phyloP scores from a whole-genome alignment of 2,113 vertebrate genomes.

The Cranoglanis bouderius region DNA sequence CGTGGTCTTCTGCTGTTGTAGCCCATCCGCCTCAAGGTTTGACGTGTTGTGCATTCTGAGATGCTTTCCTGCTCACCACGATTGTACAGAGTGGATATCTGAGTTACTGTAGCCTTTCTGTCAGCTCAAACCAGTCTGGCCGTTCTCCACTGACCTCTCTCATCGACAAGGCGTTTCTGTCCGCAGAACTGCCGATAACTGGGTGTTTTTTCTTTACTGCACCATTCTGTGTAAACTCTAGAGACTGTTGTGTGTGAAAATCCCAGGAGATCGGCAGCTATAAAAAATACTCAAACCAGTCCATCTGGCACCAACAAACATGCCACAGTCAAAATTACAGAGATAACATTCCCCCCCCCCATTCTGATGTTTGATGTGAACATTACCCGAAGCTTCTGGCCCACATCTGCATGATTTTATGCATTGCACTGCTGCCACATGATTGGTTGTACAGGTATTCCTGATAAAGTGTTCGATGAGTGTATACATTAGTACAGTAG shows the following conservation, averaged over 20 bases:
- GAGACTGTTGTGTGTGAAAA: background rate
- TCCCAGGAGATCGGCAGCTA: background rate
- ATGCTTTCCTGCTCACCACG: background rate
- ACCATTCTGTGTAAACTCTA: background rate
- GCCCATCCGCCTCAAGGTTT: background rate
- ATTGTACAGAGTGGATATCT: background rate
- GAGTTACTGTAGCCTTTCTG: background rate
- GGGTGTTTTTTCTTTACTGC: background rate
- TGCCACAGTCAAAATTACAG: background rate
- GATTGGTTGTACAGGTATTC: background rate
- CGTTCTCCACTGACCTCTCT: background rate
- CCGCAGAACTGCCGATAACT: background rate
- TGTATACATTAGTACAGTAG: background rate
- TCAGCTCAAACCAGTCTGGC: background rate
- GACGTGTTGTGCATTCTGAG: background rate
- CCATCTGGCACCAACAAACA: background rate
- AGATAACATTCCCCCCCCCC: background rate
- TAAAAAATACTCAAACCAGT: background rate
- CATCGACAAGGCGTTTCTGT: background rate
- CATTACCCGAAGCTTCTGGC: background rate
- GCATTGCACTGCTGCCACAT: background rate
- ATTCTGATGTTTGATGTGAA: background rate
- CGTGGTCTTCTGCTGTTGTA: background rate
- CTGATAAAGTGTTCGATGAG: background rate
- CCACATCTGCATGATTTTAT: background rate